phyloP scores from a whole-genome alignment of 1,140 invertebrate genomes.

The Aricia agestis region DNA sequence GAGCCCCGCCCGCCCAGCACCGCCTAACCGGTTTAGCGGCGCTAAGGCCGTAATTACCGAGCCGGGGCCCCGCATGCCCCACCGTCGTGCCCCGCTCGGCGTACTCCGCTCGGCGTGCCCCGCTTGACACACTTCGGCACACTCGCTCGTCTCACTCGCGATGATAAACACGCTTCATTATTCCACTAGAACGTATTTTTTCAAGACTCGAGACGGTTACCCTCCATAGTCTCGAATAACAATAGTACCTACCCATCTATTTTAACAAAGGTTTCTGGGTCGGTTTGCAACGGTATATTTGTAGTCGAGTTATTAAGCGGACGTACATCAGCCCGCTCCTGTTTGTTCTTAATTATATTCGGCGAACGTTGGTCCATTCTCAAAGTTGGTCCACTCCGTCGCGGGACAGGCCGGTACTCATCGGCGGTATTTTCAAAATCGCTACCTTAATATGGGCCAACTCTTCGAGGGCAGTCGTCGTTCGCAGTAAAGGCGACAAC shows the following conservation, averaged over 20 bases:
- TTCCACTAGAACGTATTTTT: slow-evolving; percentile 42
- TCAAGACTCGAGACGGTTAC: slow-evolving; percentile 32
- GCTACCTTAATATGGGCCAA: background rate
- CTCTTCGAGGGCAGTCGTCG: background rate
- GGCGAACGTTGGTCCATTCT: background rate
- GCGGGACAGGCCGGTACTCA: background rate
- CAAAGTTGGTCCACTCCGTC: background rate
- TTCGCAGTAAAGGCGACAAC: slow-evolving; percentile 61
- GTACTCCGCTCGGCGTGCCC: slow-evolving; percentile 36
- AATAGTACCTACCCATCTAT: slow-evolving; percentile 38
- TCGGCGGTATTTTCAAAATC: background rate
- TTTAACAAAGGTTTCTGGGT: slow-evolving; percentile 56
- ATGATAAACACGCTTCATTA: slow-evolving; percentile 41
- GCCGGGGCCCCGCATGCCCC: background rate
- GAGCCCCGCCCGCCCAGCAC: slow-evolving; percentile 24
- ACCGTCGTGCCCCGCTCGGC: no score
- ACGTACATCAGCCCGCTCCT: slow-evolving; percentile 28
- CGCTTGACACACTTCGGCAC: slow-evolving; percentile 44
- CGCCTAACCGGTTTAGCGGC: slow-evolving; percentile 53
- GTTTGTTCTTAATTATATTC: slow-evolving; percentile 19
- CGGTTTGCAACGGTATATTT: slow-evolving; percentile 56
- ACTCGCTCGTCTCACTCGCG: slow-evolving; percentile 38
- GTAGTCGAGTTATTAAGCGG: slow-evolving; percentile 27
- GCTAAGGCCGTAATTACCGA: slow-evolving; percentile 50
- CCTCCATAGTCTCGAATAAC: slow-evolving; percentile 33